A percentile compares a stretch with the other conserved stretches of the same genome.
Evolutionary conservation across 1,140 invertebrate species (phyloP).

Genomic region (Aphelinus atriplicis): DNA sequence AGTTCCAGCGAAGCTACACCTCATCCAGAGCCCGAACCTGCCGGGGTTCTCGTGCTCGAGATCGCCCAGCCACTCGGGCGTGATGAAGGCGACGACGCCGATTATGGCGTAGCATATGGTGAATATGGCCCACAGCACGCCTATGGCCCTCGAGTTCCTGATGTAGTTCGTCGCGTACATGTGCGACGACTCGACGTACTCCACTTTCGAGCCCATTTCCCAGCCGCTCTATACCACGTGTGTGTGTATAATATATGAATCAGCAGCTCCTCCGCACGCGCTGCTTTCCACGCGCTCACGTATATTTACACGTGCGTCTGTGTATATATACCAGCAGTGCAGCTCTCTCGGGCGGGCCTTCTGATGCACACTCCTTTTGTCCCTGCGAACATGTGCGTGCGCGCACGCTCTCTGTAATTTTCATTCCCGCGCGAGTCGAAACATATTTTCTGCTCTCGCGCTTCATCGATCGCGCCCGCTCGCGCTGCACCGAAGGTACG

Average conservation of each 20-base stretch:
- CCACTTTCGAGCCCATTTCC: slow-evolving; percentile 86
- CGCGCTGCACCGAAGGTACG: too few relatives aligned
- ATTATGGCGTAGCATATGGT: slow-evolving; percentile 97
- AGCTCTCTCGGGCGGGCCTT: too few relatives aligned
- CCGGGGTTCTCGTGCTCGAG: slow-evolving; percentile 86
- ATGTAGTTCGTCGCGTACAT: slow-evolving; percentile 93
- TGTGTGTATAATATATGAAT: too few relatives aligned
- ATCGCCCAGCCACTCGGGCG: slow-evolving; percentile 93
- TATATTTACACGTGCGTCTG: too few relatives aligned
- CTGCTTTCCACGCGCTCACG: too few relatives aligned
- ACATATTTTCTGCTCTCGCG: too few relatives aligned
- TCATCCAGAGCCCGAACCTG: slow-evolving; percentile 91
- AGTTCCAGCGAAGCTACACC: slow-evolving; percentile 71
- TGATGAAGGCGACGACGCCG: slow-evolving; percentile 91
- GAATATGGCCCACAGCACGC: slow-evolving; percentile 96
- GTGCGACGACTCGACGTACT: slow-evolving; percentile 89
- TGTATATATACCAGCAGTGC: too few relatives aligned
- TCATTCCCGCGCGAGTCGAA: too few relatives aligned
- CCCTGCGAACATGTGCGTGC: not conserved
- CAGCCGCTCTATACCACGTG: too few relatives aligned
- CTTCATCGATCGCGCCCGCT: too few relatives aligned
- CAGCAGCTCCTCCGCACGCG: too few relatives aligned
- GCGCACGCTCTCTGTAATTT: too few relatives aligned
- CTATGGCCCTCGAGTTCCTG: slow-evolving; percentile 95
- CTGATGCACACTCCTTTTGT: not conserved